Base-by-base conservation (phyloP, 2,888 invertebrate genomes). In the Mythimna vitellina region DNA sequence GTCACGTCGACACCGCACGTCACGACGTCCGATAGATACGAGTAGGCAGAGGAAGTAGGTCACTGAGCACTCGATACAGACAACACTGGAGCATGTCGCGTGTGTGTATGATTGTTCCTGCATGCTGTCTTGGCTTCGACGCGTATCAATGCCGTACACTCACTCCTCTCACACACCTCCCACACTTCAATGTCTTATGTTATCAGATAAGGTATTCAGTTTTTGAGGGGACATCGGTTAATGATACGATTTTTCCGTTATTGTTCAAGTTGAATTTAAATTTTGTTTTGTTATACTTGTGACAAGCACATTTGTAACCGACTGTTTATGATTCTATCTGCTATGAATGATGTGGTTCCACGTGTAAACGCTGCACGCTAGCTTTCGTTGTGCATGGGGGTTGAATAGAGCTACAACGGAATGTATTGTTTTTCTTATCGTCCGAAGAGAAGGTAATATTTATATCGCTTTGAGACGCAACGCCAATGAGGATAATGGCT, bases 331-430 rank as follows among this genome's bases (percentile, higher is more conserved):
- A 87, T 87, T 85, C 88, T 90, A 88, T 91, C 90, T 88, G 91
- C 93, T 92, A 90, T 91, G 91, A 93, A 95, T 92, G 92, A 93
- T 92, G 92, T 94, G 94, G 92, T 94, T 93, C 93, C 92, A 92
- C 94, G 92, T 93, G 92, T 94, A 92, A 91, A 86, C 92, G 94
- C 95, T 96, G 96, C 96, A 96, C 96, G 96, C 95, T 95, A 94
- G 96, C 96, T 96, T 96, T 95, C 93, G 93, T 96, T 96, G 94
- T 96, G 96, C 96, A 96, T 96, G 96, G 96, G 95, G 94, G 89
- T 95, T 95, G 91, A 92, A 89, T 96, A 95, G 95, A 88, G 92
- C 93, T 92, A 92, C 94, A 92, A 92, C 92, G 94, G 95, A 95
- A 96, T 96, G 95, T 93, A 88, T 92, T 92, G 89, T 91, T 91